Conservation (phyloP, 2,113 vertebrate genomes). For the Larimichthys polyactis region DNA sequence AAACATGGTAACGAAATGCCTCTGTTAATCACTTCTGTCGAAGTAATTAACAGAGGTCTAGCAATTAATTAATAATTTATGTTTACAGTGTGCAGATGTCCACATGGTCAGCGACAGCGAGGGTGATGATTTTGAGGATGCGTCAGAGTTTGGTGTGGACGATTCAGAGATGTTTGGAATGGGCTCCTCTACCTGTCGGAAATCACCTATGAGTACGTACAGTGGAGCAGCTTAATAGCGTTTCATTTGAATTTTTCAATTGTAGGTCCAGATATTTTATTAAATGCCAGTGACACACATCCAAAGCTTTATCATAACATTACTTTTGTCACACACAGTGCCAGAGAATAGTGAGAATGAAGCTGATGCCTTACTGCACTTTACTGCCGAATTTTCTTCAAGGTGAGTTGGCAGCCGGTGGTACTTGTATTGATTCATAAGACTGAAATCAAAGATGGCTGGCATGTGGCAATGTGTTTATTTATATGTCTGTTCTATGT, state of each 20-base stretch:
- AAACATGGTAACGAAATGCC: not conserved
- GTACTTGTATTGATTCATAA: not conserved
- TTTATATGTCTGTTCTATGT: constrained; percentile 39
- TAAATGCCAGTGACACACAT: not conserved
- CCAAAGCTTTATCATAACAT: not conserved
- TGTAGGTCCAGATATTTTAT: not conserved
- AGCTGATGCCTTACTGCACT: constrained; percentile 99
- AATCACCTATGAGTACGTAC: constrained; percentile 97
- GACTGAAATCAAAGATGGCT: not conserved
- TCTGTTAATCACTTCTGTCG: constrained; percentile 1
- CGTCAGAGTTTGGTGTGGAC: constrained; percentile 97
- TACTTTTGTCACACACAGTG: constrained; percentile 84
- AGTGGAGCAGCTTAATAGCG: not conserved
- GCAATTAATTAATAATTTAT: not conserved
- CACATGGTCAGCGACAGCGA: constrained; percentile 99
- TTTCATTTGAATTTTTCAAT: not conserved
- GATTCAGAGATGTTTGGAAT: constrained; percentile 98
- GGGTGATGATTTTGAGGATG: constrained; percentile 98
- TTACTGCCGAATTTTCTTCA: constrained; percentile 99
- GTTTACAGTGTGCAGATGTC: constrained; percentile 93
- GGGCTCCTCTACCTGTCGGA: constrained; percentile 91
- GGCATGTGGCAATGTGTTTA: constrained; percentile 3
- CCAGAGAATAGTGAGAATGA: constrained; percentile 99
- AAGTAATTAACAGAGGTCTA: not conserved
- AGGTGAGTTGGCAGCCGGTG: constrained; percentile 83